Evolutionary conservation across 2,888 invertebrate genomes (phyloP), one percentile per base, ranked within the genome.

Genomic region (Spisula subtruncata): DNA sequence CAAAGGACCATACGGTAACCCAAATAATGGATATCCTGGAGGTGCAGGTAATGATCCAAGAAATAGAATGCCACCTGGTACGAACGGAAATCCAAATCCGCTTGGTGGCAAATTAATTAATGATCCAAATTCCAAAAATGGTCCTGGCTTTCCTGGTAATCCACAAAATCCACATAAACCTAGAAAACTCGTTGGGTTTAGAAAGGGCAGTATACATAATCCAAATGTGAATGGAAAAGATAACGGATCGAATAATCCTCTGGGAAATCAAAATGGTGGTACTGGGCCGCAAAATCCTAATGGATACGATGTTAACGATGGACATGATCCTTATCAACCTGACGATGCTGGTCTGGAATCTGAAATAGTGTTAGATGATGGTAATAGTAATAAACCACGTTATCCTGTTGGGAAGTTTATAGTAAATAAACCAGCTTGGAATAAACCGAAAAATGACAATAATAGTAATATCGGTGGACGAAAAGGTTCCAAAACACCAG

Each of bases 401-500:
- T 46, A 75, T 18, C 87, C 87, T n/a, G 60, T 32, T 20, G 82
- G 87, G 8, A 54, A 75, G 35, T 71, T 83, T 56, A 81, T 81
- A 46, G 35, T 20, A 12, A 86, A 86, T 41, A 90, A 85, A 56
- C 85, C 87, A 56, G 89, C 89, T 0, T 90, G 89, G 89, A 66
- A 48, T 29, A 85, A 85, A 46, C 10, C 85, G 54, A 54, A 51
- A 41, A 20, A 71, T 12, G 85, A 79, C 4, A 82, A 87, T n/a
- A n/a, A n/a, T 25, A 35, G 14, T 16, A 10, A 29, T n/a, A 56
- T n/a, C 51, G 29, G 29, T 20, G 14, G 75, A 4, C 16, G 60
- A 83, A 60, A 66, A 82, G 88, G 88, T 6, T 60, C 86, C 8
- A 66, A 88, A 84, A 91, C 91, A 35, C 91, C 91, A 0, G 89